Conservation (phyloP, 2,888 invertebrate species). For the Molorchus minor region DNA sequence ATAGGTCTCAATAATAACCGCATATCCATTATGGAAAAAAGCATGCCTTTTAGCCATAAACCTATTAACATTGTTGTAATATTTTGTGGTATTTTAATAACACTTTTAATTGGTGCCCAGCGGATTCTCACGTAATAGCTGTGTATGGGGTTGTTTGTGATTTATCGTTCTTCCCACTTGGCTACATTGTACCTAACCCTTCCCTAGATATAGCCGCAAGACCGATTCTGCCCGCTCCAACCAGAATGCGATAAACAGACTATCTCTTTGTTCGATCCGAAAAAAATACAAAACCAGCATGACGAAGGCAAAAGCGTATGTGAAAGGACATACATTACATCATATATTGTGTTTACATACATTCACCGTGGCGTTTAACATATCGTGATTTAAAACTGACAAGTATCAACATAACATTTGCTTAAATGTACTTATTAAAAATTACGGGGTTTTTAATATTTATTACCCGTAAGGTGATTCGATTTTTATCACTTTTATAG, state of each 20-base stretch:
- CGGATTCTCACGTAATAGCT: conserved; percentile 48
- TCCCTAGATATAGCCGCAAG: conserved; percentile 23
- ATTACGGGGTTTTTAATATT: conserved; percentile 10
- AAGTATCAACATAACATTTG: conserved; percentile 12
- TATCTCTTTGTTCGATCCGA: conserved; percentile 24
- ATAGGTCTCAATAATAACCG: conserved; percentile 24
- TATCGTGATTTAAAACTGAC: conserved; percentile 27
- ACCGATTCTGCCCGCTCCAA: conserved; percentile 7
- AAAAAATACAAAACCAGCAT: conserved; percentile 22
- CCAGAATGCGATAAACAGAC: conserved; percentile 25
- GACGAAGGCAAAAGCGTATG: conserved; percentile 27
- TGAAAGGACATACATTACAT: conserved; percentile 33
- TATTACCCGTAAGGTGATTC: conserved; percentile 4
- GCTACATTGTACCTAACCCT: conserved; percentile 40
- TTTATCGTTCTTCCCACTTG: conserved; percentile 46
- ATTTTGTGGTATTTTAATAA: conserved; percentile 54
- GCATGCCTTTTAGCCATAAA: conserved; percentile 36
- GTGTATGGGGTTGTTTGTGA: conserved; percentile 48
- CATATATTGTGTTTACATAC: conserved; percentile 32
- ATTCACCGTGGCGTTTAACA: conserved; percentile 25
- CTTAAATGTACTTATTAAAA: conserved; percentile 8
- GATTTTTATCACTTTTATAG: conserved; percentile 2
- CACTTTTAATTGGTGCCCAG: conserved; percentile 52
- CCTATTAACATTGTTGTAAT: conserved; percentile 45
- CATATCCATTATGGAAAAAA: conserved; percentile 26